Evolutionary conservation across 53 echinoderm and acorn worm species (phyloP).

Genomic region (Mesocentrotus franciscanus): DNA sequence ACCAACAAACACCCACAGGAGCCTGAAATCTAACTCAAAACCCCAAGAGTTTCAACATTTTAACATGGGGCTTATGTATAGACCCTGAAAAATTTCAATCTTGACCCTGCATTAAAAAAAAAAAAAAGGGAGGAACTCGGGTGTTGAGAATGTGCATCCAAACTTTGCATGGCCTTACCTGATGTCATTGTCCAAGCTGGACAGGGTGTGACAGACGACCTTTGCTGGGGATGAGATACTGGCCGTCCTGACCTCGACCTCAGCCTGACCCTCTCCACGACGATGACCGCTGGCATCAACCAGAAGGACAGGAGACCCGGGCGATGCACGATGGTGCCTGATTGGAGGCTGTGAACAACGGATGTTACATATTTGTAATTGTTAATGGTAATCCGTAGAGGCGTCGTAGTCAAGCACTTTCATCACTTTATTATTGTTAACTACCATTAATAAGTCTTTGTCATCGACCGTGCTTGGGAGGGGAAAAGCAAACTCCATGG

Average conservation of each 20-base stretch:
- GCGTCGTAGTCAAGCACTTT: too few relatives aligned
- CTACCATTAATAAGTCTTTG: too few relatives aligned
- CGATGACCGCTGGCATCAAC: conserved; percentile 87
- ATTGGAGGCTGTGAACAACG: conserved; percentile 21
- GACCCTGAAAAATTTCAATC: too few relatives aligned
- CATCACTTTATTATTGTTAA: too few relatives aligned
- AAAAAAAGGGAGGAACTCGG: too few relatives aligned
- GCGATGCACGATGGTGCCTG: conserved; percentile 54
- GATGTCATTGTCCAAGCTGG: conserved; percentile 84
- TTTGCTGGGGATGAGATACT: conserved; percentile 86
- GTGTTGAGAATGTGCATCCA: background rate
- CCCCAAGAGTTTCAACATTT: too few relatives aligned
- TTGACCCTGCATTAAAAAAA: too few relatives aligned
- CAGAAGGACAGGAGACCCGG: conserved; percentile 76
- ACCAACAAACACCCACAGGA: too few relatives aligned
- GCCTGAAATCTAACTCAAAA: too few relatives aligned
- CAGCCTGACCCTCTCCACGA: conserved; percentile 74
- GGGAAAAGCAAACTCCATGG: too few relatives aligned
- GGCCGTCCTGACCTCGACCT: conserved; percentile 83
- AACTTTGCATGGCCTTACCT: conserved; percentile 68
- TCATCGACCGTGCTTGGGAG: too few relatives aligned
- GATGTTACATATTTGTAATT: background rate
- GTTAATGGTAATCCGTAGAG: background rate
- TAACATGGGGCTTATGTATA: too few relatives aligned
- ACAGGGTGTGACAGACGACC: conserved; percentile 91